Conservation (phyloP, 2,888 invertebrate genomes). For the Thecophora atra region DNA sequence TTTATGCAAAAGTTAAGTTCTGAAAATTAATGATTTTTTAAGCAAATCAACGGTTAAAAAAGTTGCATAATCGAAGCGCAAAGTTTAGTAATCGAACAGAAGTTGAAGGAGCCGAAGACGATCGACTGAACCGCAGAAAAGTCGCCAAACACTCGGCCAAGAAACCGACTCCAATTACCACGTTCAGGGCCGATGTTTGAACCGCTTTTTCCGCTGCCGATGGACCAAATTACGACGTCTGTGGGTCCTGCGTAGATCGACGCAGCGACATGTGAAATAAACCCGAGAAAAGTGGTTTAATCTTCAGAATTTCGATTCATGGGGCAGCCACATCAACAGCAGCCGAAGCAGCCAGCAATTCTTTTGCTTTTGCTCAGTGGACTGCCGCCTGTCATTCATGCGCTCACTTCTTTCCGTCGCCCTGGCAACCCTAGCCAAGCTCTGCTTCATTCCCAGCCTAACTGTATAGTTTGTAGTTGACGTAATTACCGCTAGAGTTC, state of each 20-base stretch:
- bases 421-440: conserved; percentile 19
- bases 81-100: too few relatives aligned
- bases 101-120: conserved; percentile 25
- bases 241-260: not conserved
- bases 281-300: too few relatives aligned
- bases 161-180: conserved; percentile 56
- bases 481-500: conserved; percentile 67
- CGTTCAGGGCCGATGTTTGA: conserved; percentile 50
- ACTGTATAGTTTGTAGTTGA: conserved; percentile 67
- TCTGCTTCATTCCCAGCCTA: conserved; percentile 46
- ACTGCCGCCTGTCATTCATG: too few relatives aligned
- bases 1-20: not conserved
- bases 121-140: not conserved
- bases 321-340: too few relatives aligned
- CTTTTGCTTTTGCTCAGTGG: too few relatives aligned
- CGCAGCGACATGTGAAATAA: too few relatives aligned
- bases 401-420: not conserved
- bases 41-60: too few relatives aligned
- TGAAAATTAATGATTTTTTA: too few relatives aligned
- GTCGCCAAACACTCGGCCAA: conserved; percentile 23
- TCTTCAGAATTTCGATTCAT: too few relatives aligned
- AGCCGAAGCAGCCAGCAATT: too few relatives aligned
- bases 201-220: not conserved
- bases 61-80: too few relatives aligned
- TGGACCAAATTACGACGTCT: not conserved